phyloP scores from a whole-genome alignment of 2,113 vertebrate genomes.

The Pardalotus punctatus region DNA sequence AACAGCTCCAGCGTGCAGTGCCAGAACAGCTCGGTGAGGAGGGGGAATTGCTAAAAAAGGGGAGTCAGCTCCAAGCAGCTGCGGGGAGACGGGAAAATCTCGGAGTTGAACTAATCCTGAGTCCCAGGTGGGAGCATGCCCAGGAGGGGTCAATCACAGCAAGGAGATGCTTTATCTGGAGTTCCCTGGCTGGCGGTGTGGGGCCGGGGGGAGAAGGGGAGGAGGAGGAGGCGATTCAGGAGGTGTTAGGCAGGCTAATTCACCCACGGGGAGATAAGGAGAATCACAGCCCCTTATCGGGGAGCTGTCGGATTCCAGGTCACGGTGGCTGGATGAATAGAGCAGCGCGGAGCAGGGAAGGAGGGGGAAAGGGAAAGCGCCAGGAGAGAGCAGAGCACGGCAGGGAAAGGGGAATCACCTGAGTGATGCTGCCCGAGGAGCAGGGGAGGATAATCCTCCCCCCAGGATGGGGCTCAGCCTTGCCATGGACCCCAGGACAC shows the following conservation, averaged over 20 bases:
- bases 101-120: background rate
- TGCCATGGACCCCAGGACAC: accelerated
- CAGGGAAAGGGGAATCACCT: background rate
- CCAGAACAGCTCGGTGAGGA: slow-evolving; percentile 95
- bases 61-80: accelerated
- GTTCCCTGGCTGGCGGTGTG: slow-evolving; percentile 30
- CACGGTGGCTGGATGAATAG: slow-evolving; percentile 53
- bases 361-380: background rate
- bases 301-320: slow-evolving; percentile 70
- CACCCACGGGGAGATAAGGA: slow-evolving; percentile 67
- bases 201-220: slow-evolving; percentile 28
- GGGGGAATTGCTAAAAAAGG: background rate
- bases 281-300: slow-evolving; percentile 73
- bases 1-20: slow-evolving; percentile 99
- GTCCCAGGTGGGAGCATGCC: background rate
- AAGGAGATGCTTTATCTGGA: slow-evolving; percentile 53
- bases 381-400: background rate
- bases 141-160: slow-evolving; percentile 7
- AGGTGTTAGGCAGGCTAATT: slow-evolving; percentile 74
- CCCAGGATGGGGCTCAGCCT: background rate
- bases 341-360: slow-evolving; percentile 7
- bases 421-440: background rate
- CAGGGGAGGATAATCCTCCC: background rate
- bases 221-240: background rate
- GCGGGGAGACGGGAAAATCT: background rate